Evolutionary conservation across 2,888 invertebrate species (phyloP).

Genomic region (Tyria jacobaeae): DNA sequence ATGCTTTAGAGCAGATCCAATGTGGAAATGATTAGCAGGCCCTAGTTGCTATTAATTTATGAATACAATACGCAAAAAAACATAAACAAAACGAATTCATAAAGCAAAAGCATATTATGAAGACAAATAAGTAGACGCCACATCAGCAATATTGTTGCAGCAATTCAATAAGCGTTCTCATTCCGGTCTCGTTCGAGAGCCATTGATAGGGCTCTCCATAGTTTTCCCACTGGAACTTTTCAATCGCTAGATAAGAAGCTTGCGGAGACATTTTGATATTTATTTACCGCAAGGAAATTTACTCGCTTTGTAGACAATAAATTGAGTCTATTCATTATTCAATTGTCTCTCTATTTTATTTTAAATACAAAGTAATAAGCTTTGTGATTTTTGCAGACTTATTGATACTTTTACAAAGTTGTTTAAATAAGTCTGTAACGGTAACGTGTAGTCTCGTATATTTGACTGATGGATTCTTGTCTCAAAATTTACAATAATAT

Average conservation of each 20-base stretch:
- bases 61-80: too few relatives aligned
- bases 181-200: slow-evolving; percentile 54
- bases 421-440: slow-evolving; percentile 30
- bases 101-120: too few relatives aligned
- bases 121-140: neutral
- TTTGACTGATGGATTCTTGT: slow-evolving; percentile 15
- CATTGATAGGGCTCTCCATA: slow-evolving; percentile 54
- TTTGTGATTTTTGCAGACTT: slow-evolving; percentile 54
- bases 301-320: slow-evolving; percentile 67
- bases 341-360: slow-evolving; percentile 61
- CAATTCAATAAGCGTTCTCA: slow-evolving; percentile 25
- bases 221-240: slow-evolving; percentile 75
- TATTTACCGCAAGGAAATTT: slow-evolving; percentile 71
- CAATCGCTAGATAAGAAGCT: slow-evolving; percentile 82
- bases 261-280: slow-evolving; percentile 73
- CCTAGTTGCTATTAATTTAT: too few relatives aligned
- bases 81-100: too few relatives aligned
- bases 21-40: too few relatives aligned
- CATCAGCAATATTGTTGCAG: slow-evolving; percentile 18
- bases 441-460: slow-evolving; percentile 31
- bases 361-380: slow-evolving; percentile 56
- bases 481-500: slow-evolving; percentile 11
- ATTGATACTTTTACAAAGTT: slow-evolving; percentile 29
- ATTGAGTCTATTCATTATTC: slow-evolving; percentile 74
- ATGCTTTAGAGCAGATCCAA: too few relatives aligned